Percentiles rank a stretch among this genome's conserved stretches.
phyloP scores from a whole-genome alignment of 2,888 invertebrate species.

The Hirudinaria manillensis region DNA sequence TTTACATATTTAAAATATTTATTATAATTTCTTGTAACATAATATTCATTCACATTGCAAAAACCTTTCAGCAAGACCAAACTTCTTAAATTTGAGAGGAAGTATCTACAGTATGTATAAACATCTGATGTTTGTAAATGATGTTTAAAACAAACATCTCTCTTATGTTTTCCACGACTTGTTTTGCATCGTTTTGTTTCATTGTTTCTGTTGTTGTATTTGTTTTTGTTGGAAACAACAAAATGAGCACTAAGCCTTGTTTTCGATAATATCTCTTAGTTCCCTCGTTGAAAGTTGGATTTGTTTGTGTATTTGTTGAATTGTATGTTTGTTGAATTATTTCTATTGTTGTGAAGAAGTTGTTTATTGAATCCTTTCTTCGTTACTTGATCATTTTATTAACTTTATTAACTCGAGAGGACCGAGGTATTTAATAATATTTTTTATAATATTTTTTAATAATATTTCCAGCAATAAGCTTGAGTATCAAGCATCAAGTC shows the following conservation, averaged over 20 bases:
- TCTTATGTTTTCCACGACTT: conserved; percentile 1
- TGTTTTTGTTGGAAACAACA: background rate
- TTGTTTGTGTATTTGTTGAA: background rate
- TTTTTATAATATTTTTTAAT: too few relatives aligned
- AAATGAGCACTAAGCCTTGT: background rate
- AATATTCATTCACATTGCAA: conserved; percentile 5
- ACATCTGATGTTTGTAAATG: background rate
- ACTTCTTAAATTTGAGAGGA: conserved; percentile 80
- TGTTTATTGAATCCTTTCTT: background rate
- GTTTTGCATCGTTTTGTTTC: conserved; percentile 10
- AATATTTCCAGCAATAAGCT: background rate
- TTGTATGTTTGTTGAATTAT: background rate
- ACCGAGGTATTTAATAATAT: too few relatives aligned
- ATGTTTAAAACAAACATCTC: too few relatives aligned
- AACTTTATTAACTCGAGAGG: background rate
- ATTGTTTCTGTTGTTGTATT: conserved; percentile 18
- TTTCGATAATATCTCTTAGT: conserved; percentile 3
- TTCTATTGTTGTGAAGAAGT: background rate
- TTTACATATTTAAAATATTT: background rate
- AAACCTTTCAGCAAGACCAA: conserved; percentile 77
- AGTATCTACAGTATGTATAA: conserved; percentile 37
- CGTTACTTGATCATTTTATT: background rate
- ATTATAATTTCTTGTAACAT: conserved; percentile 1
- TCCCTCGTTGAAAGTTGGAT: background rate
- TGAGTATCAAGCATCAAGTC: background rate